Conservation (phyloP, 1,140 invertebrate species). For the Orius laevigatus region DNA sequence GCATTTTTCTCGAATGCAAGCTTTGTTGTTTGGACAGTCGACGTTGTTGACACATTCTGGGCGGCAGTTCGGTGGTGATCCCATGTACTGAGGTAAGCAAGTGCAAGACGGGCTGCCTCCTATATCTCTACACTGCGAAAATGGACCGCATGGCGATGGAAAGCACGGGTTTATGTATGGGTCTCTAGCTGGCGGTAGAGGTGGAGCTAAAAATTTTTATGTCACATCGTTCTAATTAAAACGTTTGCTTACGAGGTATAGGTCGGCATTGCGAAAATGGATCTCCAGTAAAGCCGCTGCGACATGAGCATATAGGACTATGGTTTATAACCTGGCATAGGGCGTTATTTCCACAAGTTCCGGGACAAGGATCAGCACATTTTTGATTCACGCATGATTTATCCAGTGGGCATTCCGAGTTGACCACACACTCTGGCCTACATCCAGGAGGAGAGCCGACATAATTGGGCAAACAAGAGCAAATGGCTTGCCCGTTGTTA, state of each 20-base stretch:
- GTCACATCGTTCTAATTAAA: conserved; percentile 19
- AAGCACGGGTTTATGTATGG: conserved; percentile 27
- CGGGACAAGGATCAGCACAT: conserved; percentile 34
- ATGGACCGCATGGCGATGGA: conserved; percentile 36
- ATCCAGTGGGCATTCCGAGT: conserved; percentile 29
- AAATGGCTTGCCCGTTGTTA: conserved; percentile 41
- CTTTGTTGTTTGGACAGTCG: conserved; percentile 26
- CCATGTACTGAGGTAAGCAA: conserved; percentile 27
- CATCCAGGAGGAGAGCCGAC: conserved; percentile 33
- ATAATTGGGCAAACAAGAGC: conserved; percentile 28
- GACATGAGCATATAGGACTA: conserved; percentile 59
- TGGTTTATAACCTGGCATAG: conserved; percentile 56
- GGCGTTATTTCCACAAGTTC: conserved; percentile 36
- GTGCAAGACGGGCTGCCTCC: conserved; percentile 27
- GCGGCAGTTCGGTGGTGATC: conserved; percentile 30
- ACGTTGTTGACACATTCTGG: conserved; percentile 29
- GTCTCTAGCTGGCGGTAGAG: not conserved
- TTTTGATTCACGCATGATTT: conserved; percentile 32
- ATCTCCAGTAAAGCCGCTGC: conserved; percentile 46
- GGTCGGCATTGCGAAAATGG: conserved; percentile 40
- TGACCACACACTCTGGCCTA: conserved; percentile 32
- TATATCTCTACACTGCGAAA: conserved; percentile 31
- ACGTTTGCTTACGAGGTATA: conserved; percentile 20
- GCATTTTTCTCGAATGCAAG: conserved; percentile 28
- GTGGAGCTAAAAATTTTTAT: conserved; percentile 18